Base-by-base conservation (phyloP, 2,113 vertebrate species). In the Periophthalmodon schlosseri region DNA sequence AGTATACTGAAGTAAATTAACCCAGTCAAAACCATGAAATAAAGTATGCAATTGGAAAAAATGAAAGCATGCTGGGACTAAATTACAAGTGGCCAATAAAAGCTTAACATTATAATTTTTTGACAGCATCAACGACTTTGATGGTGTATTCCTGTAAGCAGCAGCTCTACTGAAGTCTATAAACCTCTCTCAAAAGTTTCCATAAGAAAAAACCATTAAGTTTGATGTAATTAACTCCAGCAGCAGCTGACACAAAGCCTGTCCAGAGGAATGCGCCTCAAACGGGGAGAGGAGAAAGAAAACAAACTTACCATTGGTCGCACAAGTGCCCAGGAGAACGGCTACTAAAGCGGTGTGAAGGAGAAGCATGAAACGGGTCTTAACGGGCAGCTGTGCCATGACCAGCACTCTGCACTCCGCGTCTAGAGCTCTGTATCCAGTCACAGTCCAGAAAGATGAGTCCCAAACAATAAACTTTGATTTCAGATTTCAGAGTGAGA, bases 251-350 rank as follows among this genome's bases (percentile, higher is more conserved):
- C 63, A n/a, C 14, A 2, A 39, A 64, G 36, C 66, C 3, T 28
- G 69, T 58, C 24, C 52, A 58, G 60, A 21, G 69, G 70, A 76
- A 68, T 16, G n/a, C 39, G 46, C 34, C 36, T 39, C 57, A 28
- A 60, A 28, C 4, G 5, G 14, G 12, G n/a, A n/a, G 34, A 33
- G 15, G 21, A 28, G 47, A 47, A 46, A 36, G 57, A 65, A 49
- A 69, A 68, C 2, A 69, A 73, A 85, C 87, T 87, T 72, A 92
- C 91, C 83, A 66, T 36, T 73, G 68, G 58, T 70, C 5, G 73
- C 76, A 76, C n/a, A 77, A 24, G 63, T 65, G 34, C 65, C 49
- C 39, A 24, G 14, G 2, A 84, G 21, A 60, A 78, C 5, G 15
- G 14, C 44, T 6, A 77, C 9, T 14, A 52, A 71, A 10, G 60